These are phyloP conservation scores for Celastrina argiolus DNA, from an alignment of 2,888 invertebrate genomes.

Conservation along the genomic window DNA sequence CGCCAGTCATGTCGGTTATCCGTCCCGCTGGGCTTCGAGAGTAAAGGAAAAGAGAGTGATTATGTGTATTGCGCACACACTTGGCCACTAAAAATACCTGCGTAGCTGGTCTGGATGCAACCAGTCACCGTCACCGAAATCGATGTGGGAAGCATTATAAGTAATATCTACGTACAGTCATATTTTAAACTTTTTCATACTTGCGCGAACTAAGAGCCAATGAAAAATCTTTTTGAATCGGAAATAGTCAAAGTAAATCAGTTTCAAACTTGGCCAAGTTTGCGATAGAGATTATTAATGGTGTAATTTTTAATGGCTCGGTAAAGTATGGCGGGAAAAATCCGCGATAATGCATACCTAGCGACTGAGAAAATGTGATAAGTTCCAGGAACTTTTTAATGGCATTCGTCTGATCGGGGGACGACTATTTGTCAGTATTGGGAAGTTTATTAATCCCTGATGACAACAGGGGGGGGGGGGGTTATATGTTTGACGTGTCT, in stretches of 20 bases:
- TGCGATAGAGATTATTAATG: conserved; percentile 16
- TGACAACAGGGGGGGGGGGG: too few species aligned
- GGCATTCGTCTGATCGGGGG: not conserved
- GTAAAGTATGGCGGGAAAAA: conserved; percentile 2
- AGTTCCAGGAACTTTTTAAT: too few species aligned
- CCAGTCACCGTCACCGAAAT: too few species aligned
- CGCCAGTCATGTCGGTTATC: too few species aligned
- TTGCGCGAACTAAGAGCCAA: not conserved
- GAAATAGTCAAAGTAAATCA: not conserved
- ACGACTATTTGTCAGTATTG: not conserved
- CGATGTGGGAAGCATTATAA: too few species aligned
- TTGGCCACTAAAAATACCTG: too few species aligned
- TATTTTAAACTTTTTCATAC: not conserved
- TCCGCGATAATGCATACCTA: not conserved
- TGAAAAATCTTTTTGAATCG: not conserved
- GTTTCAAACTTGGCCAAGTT: not conserved
- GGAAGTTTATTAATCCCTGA: not conserved
- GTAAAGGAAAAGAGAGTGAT: too few species aligned
- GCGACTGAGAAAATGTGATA: not conserved
- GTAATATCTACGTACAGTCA: too few species aligned
- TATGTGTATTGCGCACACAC: too few species aligned
- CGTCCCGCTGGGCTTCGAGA: too few species aligned
- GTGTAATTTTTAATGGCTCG: conserved; percentile 7
- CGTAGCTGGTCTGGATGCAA: too few species aligned
- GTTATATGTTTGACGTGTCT: too few species aligned